A percentile compares a stretch with the other conserved stretches of the same genome.
Evolutionary conservation across 2,888 invertebrate species (phyloP).

Genomic region (Sylvicola cinctus): DNA sequence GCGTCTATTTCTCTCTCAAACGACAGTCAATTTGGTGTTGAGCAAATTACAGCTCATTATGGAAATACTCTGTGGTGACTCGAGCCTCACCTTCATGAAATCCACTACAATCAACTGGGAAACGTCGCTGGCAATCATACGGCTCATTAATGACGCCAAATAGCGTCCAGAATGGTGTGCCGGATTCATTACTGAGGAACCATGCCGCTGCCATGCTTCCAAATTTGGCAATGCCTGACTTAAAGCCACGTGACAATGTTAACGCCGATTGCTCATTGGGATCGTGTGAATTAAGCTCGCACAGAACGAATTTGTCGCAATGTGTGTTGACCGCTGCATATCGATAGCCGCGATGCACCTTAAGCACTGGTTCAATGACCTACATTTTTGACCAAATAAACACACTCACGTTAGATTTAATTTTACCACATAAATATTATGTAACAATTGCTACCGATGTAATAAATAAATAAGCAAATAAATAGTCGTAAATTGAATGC

Average conservation of each 20-base stretch:
- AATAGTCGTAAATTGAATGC: too few species aligned
- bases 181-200: slow-evolving; percentile 51
- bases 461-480: too few species aligned
- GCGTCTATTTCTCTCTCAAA: too few species aligned
- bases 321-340: slow-evolving; percentile 45
- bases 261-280: slow-evolving; percentile 32
- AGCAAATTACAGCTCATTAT: slow-evolving; percentile 49
- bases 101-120: slow-evolving; percentile 50
- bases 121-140: slow-evolving; percentile 35
- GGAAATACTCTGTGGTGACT: slow-evolving; percentile 64
- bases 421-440: too few species aligned
- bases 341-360: slow-evolving; percentile 61
- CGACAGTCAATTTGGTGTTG: slow-evolving; percentile 10
- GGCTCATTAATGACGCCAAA: slow-evolving; percentile 54
- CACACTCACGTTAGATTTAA: too few species aligned
- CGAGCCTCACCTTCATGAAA: slow-evolving; percentile 67
- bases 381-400: slow-evolving; percentile 9
- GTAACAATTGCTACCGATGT: too few species aligned
- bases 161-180: slow-evolving; percentile 57
- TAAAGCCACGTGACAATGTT: slow-evolving; percentile 33
- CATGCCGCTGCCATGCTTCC: slow-evolving; percentile 59
- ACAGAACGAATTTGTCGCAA: slow-evolving; percentile 61
- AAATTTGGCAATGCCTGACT: slow-evolving; percentile 47
- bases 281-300: slow-evolving; percentile 48
- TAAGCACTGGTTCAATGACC: slow-evolving; percentile 61